Evolutionary conservation across 2,113 vertebrate species (phyloP).

Genomic region (Pseudorectes ferrugineus): DNA sequence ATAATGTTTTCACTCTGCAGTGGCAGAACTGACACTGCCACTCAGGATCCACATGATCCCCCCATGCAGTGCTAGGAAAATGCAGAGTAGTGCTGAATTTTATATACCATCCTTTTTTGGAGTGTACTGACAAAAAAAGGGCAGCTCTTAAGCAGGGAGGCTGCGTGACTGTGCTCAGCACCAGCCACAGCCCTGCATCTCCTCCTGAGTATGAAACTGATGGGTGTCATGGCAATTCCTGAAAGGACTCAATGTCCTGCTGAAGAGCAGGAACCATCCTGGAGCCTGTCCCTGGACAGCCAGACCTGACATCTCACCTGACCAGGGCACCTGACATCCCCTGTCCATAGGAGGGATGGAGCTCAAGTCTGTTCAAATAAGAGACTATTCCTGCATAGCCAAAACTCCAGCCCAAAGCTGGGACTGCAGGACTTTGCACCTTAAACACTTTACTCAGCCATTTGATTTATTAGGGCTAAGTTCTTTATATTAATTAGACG

Average conservation of each 20-base stretch:
- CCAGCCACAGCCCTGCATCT: background rate
- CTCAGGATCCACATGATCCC: background rate
- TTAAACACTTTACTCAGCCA: background rate
- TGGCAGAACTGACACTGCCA: background rate
- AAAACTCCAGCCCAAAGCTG: background rate
- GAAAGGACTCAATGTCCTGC: background rate
- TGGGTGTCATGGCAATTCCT: background rate
- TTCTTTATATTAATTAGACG: background rate
- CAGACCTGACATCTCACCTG: background rate
- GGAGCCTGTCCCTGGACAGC: background rate
- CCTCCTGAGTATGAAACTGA: background rate
- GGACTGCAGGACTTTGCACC: background rate
- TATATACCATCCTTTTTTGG: background rate
- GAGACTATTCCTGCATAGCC: rapidly evolving
- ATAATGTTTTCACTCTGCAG: background rate
- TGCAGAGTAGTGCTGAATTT: background rate
- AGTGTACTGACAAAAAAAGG: background rate
- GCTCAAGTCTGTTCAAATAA: background rate
- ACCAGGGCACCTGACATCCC: background rate
- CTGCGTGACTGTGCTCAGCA: background rate
- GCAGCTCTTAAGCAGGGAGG: background rate
- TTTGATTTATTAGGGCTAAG: background rate
- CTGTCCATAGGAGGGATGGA: rapidly evolving
- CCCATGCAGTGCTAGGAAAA: background rate
- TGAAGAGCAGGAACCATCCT: background rate